phyloP scores from a whole-genome alignment of 2,888 invertebrate species.

The Prostheceraeus crozeri region DNA sequence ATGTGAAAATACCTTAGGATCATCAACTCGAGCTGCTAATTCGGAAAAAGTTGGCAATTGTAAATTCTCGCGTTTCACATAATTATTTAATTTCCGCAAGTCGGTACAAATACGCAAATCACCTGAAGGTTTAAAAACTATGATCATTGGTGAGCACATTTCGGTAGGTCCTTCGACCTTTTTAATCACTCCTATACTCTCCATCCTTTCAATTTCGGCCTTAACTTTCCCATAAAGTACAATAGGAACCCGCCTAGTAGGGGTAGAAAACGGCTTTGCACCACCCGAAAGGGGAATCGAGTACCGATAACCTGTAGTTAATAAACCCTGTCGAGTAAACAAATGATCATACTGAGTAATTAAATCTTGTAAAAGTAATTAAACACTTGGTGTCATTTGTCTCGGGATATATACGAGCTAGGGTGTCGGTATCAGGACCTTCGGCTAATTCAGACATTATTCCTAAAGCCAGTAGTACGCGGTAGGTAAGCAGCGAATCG shows the following conservation, averaged over 20 bases:
- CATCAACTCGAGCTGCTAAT: conserved; percentile 3
- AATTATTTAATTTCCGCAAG: conserved; percentile 5
- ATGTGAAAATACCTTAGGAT: not conserved
- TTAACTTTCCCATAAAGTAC: conserved; percentile 4
- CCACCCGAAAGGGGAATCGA: not conserved
- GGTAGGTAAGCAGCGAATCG: no score
- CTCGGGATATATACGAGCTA: no score
- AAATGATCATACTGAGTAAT: not conserved
- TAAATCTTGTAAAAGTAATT: no score
- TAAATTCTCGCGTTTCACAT: not conserved
- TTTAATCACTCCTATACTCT: not conserved
- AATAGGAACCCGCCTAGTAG: not conserved
- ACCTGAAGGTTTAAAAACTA: not conserved
- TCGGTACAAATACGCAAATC: conserved; percentile 18
- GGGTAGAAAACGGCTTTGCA: not conserved
- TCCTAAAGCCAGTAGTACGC: no score
- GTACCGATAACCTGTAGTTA: conserved; percentile 10
- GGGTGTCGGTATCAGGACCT: no score
- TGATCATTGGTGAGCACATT: conserved; percentile 1
- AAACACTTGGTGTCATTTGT: no score
- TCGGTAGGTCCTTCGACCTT: conserved; percentile 8
- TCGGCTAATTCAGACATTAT: no score
- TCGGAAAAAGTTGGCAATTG: conserved; percentile 2
- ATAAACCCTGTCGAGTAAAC: not conserved
- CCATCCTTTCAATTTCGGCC: conserved; percentile 5